These are phyloP conservation scores for Chaetodon auriga DNA, from an alignment of 2,113 vertebrate species.

Conservation along the genomic window DNA sequence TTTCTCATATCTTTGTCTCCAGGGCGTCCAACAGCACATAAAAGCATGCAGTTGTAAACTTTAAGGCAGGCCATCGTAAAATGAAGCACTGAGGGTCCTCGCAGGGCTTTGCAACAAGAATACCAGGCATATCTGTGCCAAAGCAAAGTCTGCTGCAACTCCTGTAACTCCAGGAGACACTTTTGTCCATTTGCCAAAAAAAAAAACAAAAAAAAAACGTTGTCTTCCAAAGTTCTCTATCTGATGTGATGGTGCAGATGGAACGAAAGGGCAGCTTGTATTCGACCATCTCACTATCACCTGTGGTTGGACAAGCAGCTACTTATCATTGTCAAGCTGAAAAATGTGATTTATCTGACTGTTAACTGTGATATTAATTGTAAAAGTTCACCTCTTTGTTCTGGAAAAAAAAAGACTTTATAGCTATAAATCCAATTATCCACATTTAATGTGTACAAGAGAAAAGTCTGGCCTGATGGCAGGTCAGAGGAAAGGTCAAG, in stretches of 20 bases:
- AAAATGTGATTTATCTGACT: no score
- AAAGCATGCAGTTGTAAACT: conserved; percentile 44
- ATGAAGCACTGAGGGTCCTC: conserved; percentile 1
- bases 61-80: conserved; percentile 44
- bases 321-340: no score
- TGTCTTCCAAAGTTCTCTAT: no score
- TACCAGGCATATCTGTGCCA: conserved; percentile 19
- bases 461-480: not conserved
- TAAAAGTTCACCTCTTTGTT: no score
- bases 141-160: not conserved
- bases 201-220: not conserved
- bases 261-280: not conserved
- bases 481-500: not conserved
- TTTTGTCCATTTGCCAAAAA: not conserved
- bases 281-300: no score
- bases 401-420: no score
- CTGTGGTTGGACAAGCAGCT: no score
- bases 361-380: no score
- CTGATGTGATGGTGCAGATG: no score
- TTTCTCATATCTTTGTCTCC: conserved; percentile 34
- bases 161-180: not conserved
- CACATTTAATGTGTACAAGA: not conserved
- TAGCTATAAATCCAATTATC: no score
- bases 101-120: not conserved
- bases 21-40: conserved; percentile 41